phyloP scores from a whole-genome alignment of 2,797 vertebrate genomes.

The Melanotaenia parkinsoni region DNA sequence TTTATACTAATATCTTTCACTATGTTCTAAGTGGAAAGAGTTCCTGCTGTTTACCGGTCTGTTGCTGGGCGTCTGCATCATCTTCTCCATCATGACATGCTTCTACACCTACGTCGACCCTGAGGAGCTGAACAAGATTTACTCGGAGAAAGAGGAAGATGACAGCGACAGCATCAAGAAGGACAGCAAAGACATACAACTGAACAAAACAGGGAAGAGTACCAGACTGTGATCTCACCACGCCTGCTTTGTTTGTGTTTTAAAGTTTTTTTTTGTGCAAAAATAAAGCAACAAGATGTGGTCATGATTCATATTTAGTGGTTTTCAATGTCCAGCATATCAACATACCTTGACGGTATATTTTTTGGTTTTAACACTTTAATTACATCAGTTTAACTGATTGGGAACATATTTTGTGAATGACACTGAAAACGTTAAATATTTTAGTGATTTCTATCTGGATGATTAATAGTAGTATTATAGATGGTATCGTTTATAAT shows the following conservation, averaged over 20 bases:
- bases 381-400: neutral
- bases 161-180: slow-evolving; percentile 32
- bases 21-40: slow-evolving; percentile 89
- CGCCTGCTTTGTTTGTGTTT: neutral
- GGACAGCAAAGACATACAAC: neutral
- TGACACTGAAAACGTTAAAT: slow-evolving; percentile 4
- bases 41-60: slow-evolving; percentile 92
- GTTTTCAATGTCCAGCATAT: neutral
- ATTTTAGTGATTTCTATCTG: neutral
- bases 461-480: slow-evolving; percentile 30
- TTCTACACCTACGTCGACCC: slow-evolving; percentile 90
- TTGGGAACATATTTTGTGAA: slow-evolving; percentile 8
- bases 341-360: neutral
- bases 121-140: slow-evolving; percentile 71
- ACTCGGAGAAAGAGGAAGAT: slow-evolving; percentile 34
- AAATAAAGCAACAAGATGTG: slow-evolving; percentile 14
- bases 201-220: slow-evolving; percentile 29
- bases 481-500: slow-evolving; percentile 1
- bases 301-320: neutral
- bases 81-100: slow-evolving; percentile 94
- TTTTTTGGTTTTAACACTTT: neutral
- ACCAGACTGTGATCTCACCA: slow-evolving; percentile 65
- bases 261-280: slow-evolving; percentile 4
- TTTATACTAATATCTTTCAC: slow-evolving; percentile 1
- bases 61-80: slow-evolving; percentile 88